Conservation (phyloP, 2,797 vertebrate species). For the Cossypha dichroa region DNA sequence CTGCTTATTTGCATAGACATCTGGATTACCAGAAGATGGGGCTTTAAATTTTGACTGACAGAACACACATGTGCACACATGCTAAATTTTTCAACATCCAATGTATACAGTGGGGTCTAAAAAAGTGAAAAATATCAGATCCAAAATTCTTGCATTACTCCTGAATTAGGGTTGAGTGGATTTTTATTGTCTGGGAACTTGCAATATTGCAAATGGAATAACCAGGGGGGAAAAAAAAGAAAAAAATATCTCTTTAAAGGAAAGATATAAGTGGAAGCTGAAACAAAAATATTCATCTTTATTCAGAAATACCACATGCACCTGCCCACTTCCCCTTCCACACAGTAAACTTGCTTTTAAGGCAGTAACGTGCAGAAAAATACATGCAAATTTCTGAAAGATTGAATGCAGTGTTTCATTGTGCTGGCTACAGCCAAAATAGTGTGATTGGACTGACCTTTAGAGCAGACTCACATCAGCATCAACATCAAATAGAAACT, state of each 20-base stretch:
- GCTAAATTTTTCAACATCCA: rapidly evolving
- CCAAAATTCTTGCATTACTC: background rate
- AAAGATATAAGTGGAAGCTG: background rate
- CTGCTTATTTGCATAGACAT: background rate
- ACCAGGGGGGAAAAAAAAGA: rapidly evolving
- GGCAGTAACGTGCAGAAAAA: background rate
- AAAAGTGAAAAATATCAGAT: background rate
- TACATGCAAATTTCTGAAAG: background rate
- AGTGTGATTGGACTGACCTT: background rate
- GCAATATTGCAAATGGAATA: background rate
- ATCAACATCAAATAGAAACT: background rate
- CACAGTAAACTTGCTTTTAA: background rate
- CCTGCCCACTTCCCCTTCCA: background rate
- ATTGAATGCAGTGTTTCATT: background rate
- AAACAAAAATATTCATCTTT: background rate
- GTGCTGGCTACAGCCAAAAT: background rate
- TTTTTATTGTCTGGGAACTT: background rate
- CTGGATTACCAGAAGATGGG: background rate
- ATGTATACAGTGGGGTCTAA: background rate
- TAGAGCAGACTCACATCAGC: background rate
- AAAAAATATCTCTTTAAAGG: background rate
- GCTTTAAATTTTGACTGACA: background rate
- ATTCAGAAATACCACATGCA: background rate
- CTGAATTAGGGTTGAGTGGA: background rate
- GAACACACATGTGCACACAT: background rate